Percentiles rank a stretch among this genome's conserved stretches.
phyloP scores from a whole-genome alignment of 2,113 vertebrate genomes.

The Coptodon rendalli region DNA sequence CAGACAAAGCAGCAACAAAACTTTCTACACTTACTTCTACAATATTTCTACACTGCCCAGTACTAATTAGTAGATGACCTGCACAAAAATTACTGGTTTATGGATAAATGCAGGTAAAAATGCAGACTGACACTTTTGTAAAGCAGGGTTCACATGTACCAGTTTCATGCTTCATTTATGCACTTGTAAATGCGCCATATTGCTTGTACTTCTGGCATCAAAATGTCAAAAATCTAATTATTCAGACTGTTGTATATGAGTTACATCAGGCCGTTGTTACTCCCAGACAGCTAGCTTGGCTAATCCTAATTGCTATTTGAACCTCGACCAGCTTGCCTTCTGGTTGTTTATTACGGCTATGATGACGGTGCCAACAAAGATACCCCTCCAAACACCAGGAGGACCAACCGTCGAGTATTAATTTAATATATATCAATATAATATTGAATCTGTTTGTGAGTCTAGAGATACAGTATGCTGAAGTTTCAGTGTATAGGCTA shows the following conservation, averaged over 20 bases:
- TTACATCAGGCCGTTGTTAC: neutral
- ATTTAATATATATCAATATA: neutral
- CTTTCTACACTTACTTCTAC: neutral
- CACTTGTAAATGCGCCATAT: neutral
- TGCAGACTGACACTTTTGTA: neutral
- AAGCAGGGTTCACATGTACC: neutral
- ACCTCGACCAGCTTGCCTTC: neutral
- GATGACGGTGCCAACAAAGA: neutral
- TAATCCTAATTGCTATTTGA: neutral
- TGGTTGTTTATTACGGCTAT: neutral
- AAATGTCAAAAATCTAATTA: neutral
- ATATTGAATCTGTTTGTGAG: neutral
- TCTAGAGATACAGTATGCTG: neutral
- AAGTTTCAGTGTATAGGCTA: neutral
- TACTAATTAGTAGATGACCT: neutral
- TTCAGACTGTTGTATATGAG: neutral
- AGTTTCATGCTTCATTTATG: neutral
- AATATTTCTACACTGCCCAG: neutral
- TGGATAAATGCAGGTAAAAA: neutral
- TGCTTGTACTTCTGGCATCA: neutral
- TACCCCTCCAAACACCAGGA: neutral
- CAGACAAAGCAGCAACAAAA: neutral
- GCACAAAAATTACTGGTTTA: neutral
- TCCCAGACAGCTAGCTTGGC: neutral
- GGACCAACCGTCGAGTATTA: neutral